phyloP scores from a whole-genome alignment of 2,797 vertebrate genomes.

The Poecilia gillii region DNA sequence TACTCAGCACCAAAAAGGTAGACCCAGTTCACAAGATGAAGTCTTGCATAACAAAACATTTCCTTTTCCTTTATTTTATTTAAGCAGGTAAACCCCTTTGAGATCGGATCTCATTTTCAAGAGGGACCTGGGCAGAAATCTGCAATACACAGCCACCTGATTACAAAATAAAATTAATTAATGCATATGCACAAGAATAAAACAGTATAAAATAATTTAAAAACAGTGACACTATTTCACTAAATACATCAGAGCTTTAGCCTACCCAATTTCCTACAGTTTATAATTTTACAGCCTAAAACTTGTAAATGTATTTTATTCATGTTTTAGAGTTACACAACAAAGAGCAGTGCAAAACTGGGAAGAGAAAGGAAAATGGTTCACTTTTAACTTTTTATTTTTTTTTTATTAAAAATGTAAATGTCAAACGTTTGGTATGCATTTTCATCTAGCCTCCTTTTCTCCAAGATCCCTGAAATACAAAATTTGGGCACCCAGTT shows the following conservation, averaged over 20 bases:
- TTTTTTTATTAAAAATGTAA: background rate
- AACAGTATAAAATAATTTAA: no score
- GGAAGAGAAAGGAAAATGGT: background rate
- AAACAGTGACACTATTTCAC: background rate
- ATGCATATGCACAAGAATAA: no score
- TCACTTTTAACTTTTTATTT: background rate
- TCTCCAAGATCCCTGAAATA: background rate
- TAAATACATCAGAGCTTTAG: background rate
- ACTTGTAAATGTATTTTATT: background rate
- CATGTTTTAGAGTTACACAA: background rate
- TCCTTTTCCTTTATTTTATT: no score
- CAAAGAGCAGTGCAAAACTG: background rate
- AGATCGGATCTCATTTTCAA: no score
- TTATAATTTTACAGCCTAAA: background rate
- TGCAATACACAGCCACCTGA: no score
- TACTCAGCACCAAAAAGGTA: constrained; percentile 19
- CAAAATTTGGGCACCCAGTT: background rate
- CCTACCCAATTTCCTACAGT: background rate
- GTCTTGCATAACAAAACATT: constrained; percentile 48
- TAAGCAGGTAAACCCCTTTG: no score
- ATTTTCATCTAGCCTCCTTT: background rate
- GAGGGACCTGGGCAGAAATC: no score
- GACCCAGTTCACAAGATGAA: constrained; percentile 20
- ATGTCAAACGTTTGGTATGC: background rate
- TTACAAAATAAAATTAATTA: no score